A percentile compares a stretch with the other conserved stretches of the same genome.
phyloP scores from a whole-genome alignment of 2,797 vertebrate species.

The Bradypus variegatus region DNA sequence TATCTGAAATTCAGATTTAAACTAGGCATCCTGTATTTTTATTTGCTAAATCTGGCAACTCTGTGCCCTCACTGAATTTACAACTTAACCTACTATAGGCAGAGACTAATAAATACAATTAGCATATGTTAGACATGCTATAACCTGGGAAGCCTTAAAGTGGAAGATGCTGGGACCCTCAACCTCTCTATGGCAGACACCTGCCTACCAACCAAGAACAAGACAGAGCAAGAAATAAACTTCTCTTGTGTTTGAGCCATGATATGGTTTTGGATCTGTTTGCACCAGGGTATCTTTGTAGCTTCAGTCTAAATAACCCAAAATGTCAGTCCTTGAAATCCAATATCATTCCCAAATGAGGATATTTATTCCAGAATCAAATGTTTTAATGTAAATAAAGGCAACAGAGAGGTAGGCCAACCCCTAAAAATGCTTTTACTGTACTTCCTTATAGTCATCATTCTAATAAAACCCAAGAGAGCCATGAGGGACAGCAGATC shows the following conservation, averaged over 20 bases:
- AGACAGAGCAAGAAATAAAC: constrained; percentile 18
- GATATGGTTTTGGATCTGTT: neutral
- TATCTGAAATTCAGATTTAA: too few relatives aligned
- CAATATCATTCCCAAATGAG: neutral
- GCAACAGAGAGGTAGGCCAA: neutral
- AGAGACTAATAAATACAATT: neutral
- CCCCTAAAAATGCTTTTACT: neutral
- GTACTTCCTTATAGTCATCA: neutral
- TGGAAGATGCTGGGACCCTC: neutral
- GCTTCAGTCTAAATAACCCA: neutral
- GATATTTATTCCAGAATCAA: neutral
- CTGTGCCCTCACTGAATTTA: neutral
- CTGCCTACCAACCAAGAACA: neutral
- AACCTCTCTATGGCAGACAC: neutral
- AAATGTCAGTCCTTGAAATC: neutral
- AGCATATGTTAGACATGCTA: neutral
- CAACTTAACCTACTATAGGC: neutral
- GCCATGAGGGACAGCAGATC: neutral
- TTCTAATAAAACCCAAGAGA: neutral
- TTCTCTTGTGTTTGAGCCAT: neutral
- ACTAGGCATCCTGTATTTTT: neutral
- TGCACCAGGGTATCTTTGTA: neutral
- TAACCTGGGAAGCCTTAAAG: neutral
- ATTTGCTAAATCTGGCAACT: constrained; percentile 12
- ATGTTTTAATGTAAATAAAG: constrained; percentile 5